Conservation (phyloP, 2,797 vertebrate genomes). For the Chelmon rostratus region DNA sequence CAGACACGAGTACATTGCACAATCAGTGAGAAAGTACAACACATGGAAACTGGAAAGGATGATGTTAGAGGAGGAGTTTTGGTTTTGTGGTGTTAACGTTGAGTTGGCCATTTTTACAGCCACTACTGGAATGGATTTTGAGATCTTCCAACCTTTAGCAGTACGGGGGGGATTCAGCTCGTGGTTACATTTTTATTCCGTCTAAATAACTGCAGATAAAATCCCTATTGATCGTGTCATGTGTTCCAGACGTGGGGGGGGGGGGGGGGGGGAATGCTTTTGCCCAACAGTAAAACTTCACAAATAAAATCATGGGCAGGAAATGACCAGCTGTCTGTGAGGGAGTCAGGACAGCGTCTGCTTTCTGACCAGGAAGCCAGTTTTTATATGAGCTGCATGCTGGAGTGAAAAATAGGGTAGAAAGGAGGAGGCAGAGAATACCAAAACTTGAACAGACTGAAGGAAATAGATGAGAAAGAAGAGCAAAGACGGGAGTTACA, state of each 20-base stretch:
- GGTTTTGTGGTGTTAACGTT: background rate
- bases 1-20: constrained; percentile 31
- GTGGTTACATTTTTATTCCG: background rate
- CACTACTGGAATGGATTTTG: background rate
- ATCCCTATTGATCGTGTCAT: background rate
- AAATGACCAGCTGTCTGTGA: constrained; percentile 32
- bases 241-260: constrained; percentile 15
- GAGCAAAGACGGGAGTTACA: constrained; percentile 35
- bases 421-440: constrained; percentile 26
- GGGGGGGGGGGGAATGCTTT: constrained; percentile 32
- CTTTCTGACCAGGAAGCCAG: constrained; percentile 33
- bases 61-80: background rate
- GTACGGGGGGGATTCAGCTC: background rate
- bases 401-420: constrained; percentile 49
- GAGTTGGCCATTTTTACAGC: background rate
- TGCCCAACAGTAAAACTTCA: constrained; percentile 41
- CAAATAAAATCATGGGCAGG: constrained; percentile 35
- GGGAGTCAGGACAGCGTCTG: constrained; percentile 35
- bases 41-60: background rate
- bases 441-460: constrained; percentile 39
- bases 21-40: constrained; percentile 21
- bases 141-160: background rate
- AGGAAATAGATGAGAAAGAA: constrained; percentile 58
- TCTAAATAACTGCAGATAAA: constrained; percentile 14
- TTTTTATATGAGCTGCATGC: constrained; percentile 39